Evolutionary conservation across 2,888 invertebrate genomes (phyloP), one percentile per base, ranked within the genome.

Genomic region (Hemithea aestivaria): DNA sequence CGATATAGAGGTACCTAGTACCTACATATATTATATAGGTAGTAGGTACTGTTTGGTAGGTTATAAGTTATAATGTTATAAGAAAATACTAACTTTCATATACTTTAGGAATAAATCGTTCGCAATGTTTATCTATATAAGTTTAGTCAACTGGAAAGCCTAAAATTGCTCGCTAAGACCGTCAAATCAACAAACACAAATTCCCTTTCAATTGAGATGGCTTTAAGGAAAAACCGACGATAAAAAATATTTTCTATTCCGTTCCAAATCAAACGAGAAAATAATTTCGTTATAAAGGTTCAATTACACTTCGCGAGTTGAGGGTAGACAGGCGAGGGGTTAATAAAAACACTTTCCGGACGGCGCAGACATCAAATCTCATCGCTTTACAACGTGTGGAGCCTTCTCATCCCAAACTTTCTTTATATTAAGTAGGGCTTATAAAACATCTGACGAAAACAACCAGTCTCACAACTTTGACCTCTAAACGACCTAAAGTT

Each of bases 241-340:
- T 28, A 38, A 32, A 53, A 48, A 52, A 47, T 48, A 40, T 54
- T 62, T 56, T 54, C 44, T 47, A 57, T 57, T 55, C 48, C 40
- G 49, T 37, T 56, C 42, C 29, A 24, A 54, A 56, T 33, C 55
- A 46, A 54, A 52, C 52, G 39, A 55, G 43, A 51, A 56, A 51
- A 51, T 57, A 53, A 54, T 56, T 56, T 12, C 48, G 57, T 62
- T 60, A 52, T 51, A 55, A 57, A 51, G 54, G 51, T 60, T 58
- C 53, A 58, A 58, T 63, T 55, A 62, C 51, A 49, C 42, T 56
- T 49, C 32, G 49, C 38, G 44, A 53, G 49, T 46, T 31, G 49
- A 38, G 40, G 40, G 30, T 40, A 32, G 30, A 28, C 26, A 27
- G 41, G 40, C 39, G 41, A 34, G 42, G 27, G 44, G 35, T 11